Conservation (phyloP, 2,888 invertebrate species). For the Opisthograptis luteolata region DNA sequence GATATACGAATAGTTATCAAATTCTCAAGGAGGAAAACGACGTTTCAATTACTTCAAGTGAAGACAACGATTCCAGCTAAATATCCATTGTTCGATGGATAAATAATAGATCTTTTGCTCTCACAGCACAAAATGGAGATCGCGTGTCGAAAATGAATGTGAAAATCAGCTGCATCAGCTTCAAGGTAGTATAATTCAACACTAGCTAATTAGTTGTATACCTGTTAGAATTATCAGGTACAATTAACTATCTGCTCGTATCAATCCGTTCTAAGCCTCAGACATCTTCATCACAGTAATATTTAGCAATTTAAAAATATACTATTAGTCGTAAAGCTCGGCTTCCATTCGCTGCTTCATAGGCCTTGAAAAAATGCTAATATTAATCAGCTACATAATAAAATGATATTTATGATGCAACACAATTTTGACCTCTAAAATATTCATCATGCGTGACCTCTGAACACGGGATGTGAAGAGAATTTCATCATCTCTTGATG, state of each 20-base stretch:
- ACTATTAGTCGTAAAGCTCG: conserved; percentile 3
- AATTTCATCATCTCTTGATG: conserved; percentile 3
- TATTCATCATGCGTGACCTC: conserved; percentile 14
- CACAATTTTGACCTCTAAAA: conserved; percentile 20
- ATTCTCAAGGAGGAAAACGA: conserved; percentile 15
- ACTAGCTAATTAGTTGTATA: no score
- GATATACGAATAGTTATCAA: conserved; percentile 10
- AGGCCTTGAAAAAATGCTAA: conserved; percentile 22
- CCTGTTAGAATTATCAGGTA: no score
- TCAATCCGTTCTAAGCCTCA: neutral
- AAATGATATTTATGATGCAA: no score
- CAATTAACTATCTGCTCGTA: neutral
- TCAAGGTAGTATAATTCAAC: conserved; percentile 4
- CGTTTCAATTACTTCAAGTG: conserved; percentile 7
- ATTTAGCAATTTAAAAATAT: conserved; percentile 8
- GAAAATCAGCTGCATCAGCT: conserved; percentile 19
- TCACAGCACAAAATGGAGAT: conserved; percentile 43
- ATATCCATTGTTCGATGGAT: conserved; percentile 50
- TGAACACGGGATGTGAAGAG: conserved; percentile 10
- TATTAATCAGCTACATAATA: conserved; percentile 10
- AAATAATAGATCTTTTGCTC: conserved; percentile 35
- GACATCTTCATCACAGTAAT: neutral
- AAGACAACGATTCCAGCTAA: conserved; percentile 44
- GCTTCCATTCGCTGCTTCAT: conserved; percentile 9
- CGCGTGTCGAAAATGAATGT: conserved; percentile 47